Conservation (phyloP, 2,888 invertebrate species). For the Fissipunctia ypsillon region DNA sequence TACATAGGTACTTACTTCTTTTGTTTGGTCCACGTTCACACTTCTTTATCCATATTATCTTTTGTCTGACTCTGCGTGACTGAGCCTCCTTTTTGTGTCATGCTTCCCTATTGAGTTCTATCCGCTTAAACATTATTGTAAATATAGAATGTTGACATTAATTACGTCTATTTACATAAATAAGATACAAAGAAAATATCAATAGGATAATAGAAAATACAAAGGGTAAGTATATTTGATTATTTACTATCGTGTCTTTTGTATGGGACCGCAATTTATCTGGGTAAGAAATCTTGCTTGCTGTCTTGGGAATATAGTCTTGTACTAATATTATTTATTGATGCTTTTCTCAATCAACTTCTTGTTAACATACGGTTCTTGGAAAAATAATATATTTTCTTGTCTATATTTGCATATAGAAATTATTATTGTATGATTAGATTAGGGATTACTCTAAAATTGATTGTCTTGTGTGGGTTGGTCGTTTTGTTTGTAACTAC, state of each 20-base stretch:
- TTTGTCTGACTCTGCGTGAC: too few relatives aligned
- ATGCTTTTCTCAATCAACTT: conserved; percentile 8
- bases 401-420: conserved; percentile 13
- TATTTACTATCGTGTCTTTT: conserved; percentile 6
- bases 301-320: conserved; percentile 2
- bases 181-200: neutral
- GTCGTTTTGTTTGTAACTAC: neutral
- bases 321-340: conserved; percentile 13
- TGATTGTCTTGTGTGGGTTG: neutral
- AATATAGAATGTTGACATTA: neutral
- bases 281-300: neutral
- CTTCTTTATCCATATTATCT: neutral
- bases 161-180: conserved; percentile 9
- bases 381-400: conserved; percentile 8
- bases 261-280: conserved; percentile 18
- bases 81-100: neutral
- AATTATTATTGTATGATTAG: neutral
- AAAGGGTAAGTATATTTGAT: conserved; percentile 8
- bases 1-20: neutral
- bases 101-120: neutral
- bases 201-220: neutral
- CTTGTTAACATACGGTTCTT: neutral
- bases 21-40: neutral
- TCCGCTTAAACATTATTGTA: neutral
- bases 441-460: neutral